Evolutionary conservation across 2,113 vertebrate genomes (phyloP).

Genomic region (Rousettus leschenaultii): DNA sequence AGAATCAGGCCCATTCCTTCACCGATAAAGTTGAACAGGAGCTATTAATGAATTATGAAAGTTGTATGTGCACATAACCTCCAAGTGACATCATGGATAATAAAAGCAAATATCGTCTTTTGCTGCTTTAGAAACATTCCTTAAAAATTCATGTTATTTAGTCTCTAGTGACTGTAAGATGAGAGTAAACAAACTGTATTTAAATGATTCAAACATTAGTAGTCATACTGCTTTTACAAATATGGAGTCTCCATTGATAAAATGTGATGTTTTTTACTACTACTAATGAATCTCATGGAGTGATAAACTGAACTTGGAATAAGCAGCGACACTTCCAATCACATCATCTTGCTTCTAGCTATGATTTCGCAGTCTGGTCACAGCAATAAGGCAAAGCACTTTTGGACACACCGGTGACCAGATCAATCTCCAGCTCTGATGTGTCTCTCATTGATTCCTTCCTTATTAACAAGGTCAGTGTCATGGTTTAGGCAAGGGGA

Average conservation of each 20-base stretch:
- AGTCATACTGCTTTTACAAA: not conserved
- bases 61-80: not conserved
- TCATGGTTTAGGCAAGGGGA: not conserved
- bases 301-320: not conserved
- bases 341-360: not conserved
- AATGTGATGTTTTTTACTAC: not conserved
- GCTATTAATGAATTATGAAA: not conserved
- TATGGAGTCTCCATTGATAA: not conserved
- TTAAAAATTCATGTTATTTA: not conserved
- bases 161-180: not conserved
- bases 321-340: not conserved
- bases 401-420: not conserved
- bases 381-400: not conserved
- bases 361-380: not conserved
- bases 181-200: not conserved
- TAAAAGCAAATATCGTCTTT: not conserved
- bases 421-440: not conserved
- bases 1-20: not conserved
- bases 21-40: not conserved
- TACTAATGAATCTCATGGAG: not conserved
- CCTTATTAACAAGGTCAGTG: not conserved
- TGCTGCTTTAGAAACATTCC: not conserved
- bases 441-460: not conserved
- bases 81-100: not conserved
- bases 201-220: not conserved